phyloP scores from a whole-genome alignment of 2,113 vertebrate species.

The Piliocolobus tephrosceles region DNA sequence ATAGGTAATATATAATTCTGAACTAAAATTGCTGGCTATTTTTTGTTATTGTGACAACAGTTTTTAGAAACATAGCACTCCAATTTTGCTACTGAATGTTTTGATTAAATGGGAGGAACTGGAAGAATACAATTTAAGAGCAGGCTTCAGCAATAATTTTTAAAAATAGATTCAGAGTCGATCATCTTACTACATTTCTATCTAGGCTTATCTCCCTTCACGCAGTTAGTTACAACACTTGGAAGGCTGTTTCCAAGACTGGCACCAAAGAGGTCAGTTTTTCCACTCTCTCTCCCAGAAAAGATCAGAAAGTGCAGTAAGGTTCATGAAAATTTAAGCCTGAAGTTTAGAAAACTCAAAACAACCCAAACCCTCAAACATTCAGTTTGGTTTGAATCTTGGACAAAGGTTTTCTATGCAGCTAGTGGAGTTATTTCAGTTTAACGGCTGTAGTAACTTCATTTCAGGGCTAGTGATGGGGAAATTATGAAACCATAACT shows the following conservation, averaged over 20 bases:
- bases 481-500: slow-evolving; percentile 79
- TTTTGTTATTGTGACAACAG: neutral
- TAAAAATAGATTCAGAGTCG: neutral
- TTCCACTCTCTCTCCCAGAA: slow-evolving; percentile 72
- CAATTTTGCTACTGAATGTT: neutral
- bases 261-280: slow-evolving; percentile 64
- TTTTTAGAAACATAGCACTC: slow-evolving; percentile 19
- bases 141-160: neutral
- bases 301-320: slow-evolving; percentile 76
- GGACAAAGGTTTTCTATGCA: slow-evolving; percentile 72
- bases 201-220: neutral
- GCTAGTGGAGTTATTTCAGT: slow-evolving; percentile 61
- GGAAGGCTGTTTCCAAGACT: slow-evolving; percentile 14
- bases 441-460: slow-evolving; percentile 74
- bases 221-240: neutral
- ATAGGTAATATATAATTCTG: neutral
- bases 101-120: slow-evolving; percentile 26
- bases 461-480: slow-evolving; percentile 68
- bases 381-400: slow-evolving; percentile 78
- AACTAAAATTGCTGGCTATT: slow-evolving; percentile 34
- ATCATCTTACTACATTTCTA: neutral
- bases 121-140: neutral
- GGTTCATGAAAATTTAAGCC: slow-evolving; percentile 77
- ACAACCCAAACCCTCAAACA: slow-evolving; percentile 80
- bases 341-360: slow-evolving; percentile 79